A percentile compares a stretch with the other conserved stretches of the same genome.
Conservation (phyloP, 2,888 invertebrate species). For the Diplazon laetatorius region DNA sequence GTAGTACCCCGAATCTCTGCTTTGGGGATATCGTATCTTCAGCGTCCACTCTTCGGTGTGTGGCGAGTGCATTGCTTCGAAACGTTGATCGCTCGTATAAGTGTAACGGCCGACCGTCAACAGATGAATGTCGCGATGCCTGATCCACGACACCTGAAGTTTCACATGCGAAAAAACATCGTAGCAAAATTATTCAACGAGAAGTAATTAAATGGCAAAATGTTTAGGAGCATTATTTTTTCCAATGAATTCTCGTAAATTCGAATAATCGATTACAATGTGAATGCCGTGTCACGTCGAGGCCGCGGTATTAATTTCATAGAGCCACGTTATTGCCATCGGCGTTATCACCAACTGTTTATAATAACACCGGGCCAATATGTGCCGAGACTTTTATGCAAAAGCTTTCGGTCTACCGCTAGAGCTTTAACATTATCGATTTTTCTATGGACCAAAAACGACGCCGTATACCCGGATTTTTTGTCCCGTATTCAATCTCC, state of each 20-base stretch:
- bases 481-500: conserved; percentile 36
- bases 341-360: conserved; percentile 6
- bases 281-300: not conserved
- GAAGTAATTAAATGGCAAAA: no score
- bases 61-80: conserved; percentile 93
- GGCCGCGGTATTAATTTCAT: not conserved
- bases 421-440: conserved; percentile 49
- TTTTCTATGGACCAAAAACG: conserved; percentile 2
- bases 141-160: conserved; percentile 90
- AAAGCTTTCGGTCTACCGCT: conserved; percentile 14
- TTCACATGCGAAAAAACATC: conserved; percentile 2
- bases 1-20: conserved; percentile 90
- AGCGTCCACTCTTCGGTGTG: conserved; percentile 95
- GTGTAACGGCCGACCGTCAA: conserved; percentile 90
- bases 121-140: conserved; percentile 90
- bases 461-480: conserved; percentile 24
- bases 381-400: conserved; percentile 36
- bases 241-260: not conserved
- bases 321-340: not conserved
- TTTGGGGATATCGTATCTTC: conserved; percentile 89
- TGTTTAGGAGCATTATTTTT: no score
- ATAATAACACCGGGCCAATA: conserved; percentile 40
- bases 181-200: conserved; percentile 19
- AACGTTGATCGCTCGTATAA: conserved; percentile 92
- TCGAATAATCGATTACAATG: not conserved